Evolutionary conservation across 2,113 vertebrate genomes (phyloP).

Genomic region (Prunella fulvescens): DNA sequence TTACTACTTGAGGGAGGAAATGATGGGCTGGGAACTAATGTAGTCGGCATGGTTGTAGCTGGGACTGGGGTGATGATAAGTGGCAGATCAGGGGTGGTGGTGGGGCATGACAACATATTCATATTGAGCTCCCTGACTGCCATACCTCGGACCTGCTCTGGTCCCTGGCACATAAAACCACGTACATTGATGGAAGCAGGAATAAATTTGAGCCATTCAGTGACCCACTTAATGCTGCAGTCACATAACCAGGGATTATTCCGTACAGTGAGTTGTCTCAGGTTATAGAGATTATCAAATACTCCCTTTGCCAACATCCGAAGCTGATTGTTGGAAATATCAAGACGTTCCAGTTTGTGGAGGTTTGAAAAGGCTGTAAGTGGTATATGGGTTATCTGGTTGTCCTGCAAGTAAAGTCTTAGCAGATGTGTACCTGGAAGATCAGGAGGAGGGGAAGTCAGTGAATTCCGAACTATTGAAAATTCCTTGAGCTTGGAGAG

Average conservation of each 20-base stretch:
- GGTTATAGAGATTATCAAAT: slow-evolving; percentile 86
- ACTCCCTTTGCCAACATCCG: slow-evolving; percentile 87
- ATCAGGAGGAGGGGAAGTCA: slow-evolving; percentile 87
- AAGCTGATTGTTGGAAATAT: slow-evolving; percentile 93
- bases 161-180: slow-evolving; percentile 92
- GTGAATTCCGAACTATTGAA: slow-evolving; percentile 91
- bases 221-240: slow-evolving; percentile 95
- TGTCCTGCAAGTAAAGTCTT: slow-evolving; percentile 92
- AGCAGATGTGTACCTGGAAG: slow-evolving; percentile 86
- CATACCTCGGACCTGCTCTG: slow-evolving; percentile 93
- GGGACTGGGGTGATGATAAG: slow-evolving; percentile 69
- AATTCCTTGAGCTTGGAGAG: slow-evolving; percentile 89
- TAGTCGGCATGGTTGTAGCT: slow-evolving; percentile 63
- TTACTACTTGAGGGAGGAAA: slow-evolving; percentile 43
- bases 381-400: slow-evolving; percentile 93
- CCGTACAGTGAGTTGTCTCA: slow-evolving; percentile 88
- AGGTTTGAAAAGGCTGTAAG: slow-evolving; percentile 86
- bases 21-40: slow-evolving; percentile 37
- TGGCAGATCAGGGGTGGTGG: slow-evolving; percentile 68
- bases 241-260: slow-evolving; percentile 96
- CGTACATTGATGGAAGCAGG: slow-evolving; percentile 87
- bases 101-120: slow-evolving; percentile 90
- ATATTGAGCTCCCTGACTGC: slow-evolving; percentile 92
- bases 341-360: slow-evolving; percentile 88
- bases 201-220: slow-evolving; percentile 92